Base-by-base conservation (phyloP, 1,140 invertebrate genomes). In the Nasonia giraulti region DNA sequence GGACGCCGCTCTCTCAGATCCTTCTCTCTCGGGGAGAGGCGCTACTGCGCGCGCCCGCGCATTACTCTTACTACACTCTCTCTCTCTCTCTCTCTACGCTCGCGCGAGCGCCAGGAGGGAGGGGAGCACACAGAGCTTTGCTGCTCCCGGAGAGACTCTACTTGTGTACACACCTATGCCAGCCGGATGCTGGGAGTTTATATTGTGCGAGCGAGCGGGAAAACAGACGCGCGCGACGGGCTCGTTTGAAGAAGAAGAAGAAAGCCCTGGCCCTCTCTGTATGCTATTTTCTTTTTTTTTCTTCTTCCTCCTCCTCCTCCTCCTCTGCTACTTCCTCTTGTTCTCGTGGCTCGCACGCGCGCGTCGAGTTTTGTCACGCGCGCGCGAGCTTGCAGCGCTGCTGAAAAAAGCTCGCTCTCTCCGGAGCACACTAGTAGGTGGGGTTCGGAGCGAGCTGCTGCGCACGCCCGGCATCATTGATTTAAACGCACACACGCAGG, bases 401-500 rank as follows among this genome's bases (percentile, higher is more conserved):
- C 17, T 62, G 6, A 62, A 62, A 62, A 62, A 62, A 62, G 55
- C 20, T 62, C 33, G 2, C 33, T 37, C 33, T 37, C 55, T 62
- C 55, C 1, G 55, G 55, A 62, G 55, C 17, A 62, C 17, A n/a
- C 20, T 17, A n/a, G 17, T 62, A 62, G 55, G 55, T 62, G 55
- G 55, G 55, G 55, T 62, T 62, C 55, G 6, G 6, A 62, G 20
- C 14, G 0, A 6, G 17, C 55, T 62, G 14, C 55, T 85, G 91
- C 91, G 92, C 92, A 92, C 90, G 89, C 91, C 85, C 91, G 86
- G 88, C 89, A 92, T 92, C 91, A 93, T 93, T 93, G 92, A 93
- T 92, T 92, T 92, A 92, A 91, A 89, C 74, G 37, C 55, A 31
- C 55, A 40, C 87, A 84, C 85, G 86, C 82, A 33, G 68, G 68